Evolutionary conservation across 92 coral and sea anemone species (phyloP), one percentile per base, ranked within the genome.

Genomic region (Phenganax stokvisi): DNA sequence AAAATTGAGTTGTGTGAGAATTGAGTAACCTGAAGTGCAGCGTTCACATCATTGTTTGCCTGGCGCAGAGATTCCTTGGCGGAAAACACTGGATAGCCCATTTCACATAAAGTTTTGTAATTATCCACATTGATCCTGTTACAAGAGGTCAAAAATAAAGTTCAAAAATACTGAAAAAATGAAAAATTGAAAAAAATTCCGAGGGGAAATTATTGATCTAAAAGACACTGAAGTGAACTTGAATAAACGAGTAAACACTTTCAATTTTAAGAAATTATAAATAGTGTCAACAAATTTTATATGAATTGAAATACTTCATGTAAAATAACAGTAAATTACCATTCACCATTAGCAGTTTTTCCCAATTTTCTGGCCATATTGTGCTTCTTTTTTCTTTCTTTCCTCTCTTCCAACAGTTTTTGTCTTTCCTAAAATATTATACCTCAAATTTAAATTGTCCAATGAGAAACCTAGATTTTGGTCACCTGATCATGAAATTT

Each of bases 291-390:
- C 25, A 20, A 20, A 20, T 20, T 20, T 20, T 20, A 20, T 20
- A 20, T 20, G 25, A 20, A 20, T 20, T 20, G 25, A 20, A 20
- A 20, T 20, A 20, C 25, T 20, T 20, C 25, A 20, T 20, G 25
- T 20, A 20, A 20, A 5, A 37, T 25, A 51, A 31, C 51, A 29
- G 37, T 13, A 9, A 0, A 86, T 71, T 70, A 93, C 97, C 97
- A 93, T 75, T 91, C 93, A 20, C 97, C 97, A 63, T 88, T 84
- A 17, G 89, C 97, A 31, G 97, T 93, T 87, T 93, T 91, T 29
- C 97, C 97, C 6, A 93, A 61, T 66, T 85, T 89, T 76, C 91
- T 77, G 51, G 93, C 90, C 11, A 85, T 88, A 67, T 63, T 83
- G 58, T 87, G 87, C 60, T 86, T 82, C n/a, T 62, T 79, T 83